These are phyloP conservation scores for Suncus etruscus DNA, from an alignment of 2,113 vertebrate species.

Conservation along the genomic window DNA sequence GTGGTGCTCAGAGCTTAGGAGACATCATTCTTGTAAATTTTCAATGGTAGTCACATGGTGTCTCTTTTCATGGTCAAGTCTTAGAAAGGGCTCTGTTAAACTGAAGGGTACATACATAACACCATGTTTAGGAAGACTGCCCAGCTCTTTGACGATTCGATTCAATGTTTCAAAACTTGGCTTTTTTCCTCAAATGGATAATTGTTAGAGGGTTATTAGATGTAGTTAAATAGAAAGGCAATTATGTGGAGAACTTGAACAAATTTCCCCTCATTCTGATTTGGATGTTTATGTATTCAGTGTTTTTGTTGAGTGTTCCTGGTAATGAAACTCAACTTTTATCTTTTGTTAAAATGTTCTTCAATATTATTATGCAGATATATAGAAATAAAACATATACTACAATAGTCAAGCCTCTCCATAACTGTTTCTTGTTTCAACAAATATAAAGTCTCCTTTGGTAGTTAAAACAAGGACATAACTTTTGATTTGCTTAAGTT, in stretches of 20 bases:
- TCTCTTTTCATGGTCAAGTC: slow-evolving; percentile 62
- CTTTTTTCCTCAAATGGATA: slow-evolving; percentile 57
- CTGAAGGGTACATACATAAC: slow-evolving; percentile 55
- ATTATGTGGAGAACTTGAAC: slow-evolving; percentile 64
- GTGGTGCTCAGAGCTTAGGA: background rate
- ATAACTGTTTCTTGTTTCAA: slow-evolving; percentile 36
- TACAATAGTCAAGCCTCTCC: slow-evolving; percentile 17
- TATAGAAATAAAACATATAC: slow-evolving; percentile 58
- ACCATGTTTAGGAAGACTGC: slow-evolving; percentile 20
- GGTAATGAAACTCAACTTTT: slow-evolving; percentile 74
- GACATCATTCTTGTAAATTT: slow-evolving; percentile 40
- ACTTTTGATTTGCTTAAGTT: slow-evolving; percentile 53
- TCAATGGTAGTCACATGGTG: slow-evolving; percentile 42
- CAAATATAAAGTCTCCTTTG: slow-evolving; percentile 57
- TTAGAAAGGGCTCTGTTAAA: slow-evolving; percentile 65
- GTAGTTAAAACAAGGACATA: slow-evolving; percentile 34
- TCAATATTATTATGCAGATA: slow-evolving; percentile 75
- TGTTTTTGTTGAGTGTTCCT: slow-evolving; percentile 69
- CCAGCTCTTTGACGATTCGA: slow-evolving; percentile 3
- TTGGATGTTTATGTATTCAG: slow-evolving; percentile 56
- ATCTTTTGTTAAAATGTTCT: slow-evolving; percentile 77
- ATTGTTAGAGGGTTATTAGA: slow-evolving; percentile 72
- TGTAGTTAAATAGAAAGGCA: slow-evolving; percentile 65
- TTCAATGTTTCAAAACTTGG: slow-evolving; percentile 58
- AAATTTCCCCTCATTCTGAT: slow-evolving; percentile 67